Evolutionary conservation across 2,113 vertebrate genomes (phyloP), one percentile per base, ranked within the genome.

Genomic region (Fulmarus glacialis): DNA sequence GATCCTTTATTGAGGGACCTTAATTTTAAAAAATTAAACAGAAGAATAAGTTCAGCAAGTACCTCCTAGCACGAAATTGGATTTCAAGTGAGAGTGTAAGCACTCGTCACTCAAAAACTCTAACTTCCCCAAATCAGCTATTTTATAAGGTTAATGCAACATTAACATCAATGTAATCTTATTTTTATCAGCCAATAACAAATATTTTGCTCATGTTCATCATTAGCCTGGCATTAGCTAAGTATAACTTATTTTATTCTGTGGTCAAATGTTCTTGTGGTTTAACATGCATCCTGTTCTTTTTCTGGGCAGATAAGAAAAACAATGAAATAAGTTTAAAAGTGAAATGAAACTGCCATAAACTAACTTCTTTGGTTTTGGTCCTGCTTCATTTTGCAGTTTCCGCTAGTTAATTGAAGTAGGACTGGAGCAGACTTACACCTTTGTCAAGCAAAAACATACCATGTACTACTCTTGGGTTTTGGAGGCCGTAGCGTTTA

Each of bases 141-240:
- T 96, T 97, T 97, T 91, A 94, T 97, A 97, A 97, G 96, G 95
- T 97, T 95, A 96, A 97, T 95, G 66, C 52, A 68, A 60, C 36
- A 84, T 95, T 90, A 97, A 60, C 93, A 91, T 95, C 93, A 79
- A 53, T 60, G 19, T 56, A 75, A 82, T 95, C 64, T 75, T 91
- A 66, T 87, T 93, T 96, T 95, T 97, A 93, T 90, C 43, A 91
- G 48, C 56, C 82, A 96, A 53, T 97, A 82, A 85, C 60, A 95
- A 96, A 93, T 94, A 79, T 89, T 95, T 96, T 79, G 26, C 36
- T 85, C 64, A 34, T 50, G 58, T 82, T 94, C 87, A 90, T 90
- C 62, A 80, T 94, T 82, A 87, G 38, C 43, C 56, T 91, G 83
- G 52, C 64, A 59, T 89, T 91, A 94, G 64, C 47, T 59, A 85